phyloP scores from a whole-genome alignment of 2,888 invertebrate species.

The Noctua janthina region DNA sequence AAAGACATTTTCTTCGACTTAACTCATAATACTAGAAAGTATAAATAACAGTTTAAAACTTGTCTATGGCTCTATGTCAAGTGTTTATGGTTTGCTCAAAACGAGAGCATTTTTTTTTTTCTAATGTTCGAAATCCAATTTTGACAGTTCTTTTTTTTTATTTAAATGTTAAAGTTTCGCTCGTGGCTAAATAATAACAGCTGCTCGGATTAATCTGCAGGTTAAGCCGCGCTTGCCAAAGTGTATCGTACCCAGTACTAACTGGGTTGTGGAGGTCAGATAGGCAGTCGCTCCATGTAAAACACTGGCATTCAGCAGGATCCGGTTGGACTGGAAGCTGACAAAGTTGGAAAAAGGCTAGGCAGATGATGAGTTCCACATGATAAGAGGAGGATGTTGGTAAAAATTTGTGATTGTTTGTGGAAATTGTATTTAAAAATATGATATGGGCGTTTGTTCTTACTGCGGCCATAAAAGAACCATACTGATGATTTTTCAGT shows the following conservation, averaged over 20 bases:
- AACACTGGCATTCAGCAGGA: too few relatives aligned
- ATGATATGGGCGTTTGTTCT: background rate
- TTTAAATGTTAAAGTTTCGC: background rate
- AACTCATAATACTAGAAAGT: conserved; percentile 58
- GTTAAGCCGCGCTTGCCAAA: too few relatives aligned
- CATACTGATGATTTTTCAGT: background rate
- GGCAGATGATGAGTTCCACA: too few relatives aligned
- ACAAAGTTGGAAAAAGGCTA: too few relatives aligned
- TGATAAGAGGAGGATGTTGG: too few relatives aligned
- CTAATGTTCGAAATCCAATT: conserved; percentile 19
- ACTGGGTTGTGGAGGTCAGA: too few relatives aligned
- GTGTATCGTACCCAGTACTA: too few relatives aligned
- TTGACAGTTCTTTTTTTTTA: conserved; percentile 26
- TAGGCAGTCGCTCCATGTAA: too few relatives aligned
- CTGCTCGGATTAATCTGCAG: too few relatives aligned
- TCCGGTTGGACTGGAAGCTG: too few relatives aligned
- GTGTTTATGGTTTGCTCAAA: conserved; percentile 58
- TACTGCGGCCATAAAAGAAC: background rate
- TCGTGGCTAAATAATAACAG: too few relatives aligned
- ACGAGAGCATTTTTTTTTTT: conserved; percentile 44
- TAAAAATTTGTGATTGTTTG: background rate
- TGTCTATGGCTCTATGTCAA: conserved; percentile 67
- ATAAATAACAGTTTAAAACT: conserved; percentile 57
- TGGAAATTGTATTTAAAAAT: background rate
- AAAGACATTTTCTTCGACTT: conserved; percentile 45